Conservation (phyloP, 2,113 vertebrate species). For the Erinaceus europaeus region DNA sequence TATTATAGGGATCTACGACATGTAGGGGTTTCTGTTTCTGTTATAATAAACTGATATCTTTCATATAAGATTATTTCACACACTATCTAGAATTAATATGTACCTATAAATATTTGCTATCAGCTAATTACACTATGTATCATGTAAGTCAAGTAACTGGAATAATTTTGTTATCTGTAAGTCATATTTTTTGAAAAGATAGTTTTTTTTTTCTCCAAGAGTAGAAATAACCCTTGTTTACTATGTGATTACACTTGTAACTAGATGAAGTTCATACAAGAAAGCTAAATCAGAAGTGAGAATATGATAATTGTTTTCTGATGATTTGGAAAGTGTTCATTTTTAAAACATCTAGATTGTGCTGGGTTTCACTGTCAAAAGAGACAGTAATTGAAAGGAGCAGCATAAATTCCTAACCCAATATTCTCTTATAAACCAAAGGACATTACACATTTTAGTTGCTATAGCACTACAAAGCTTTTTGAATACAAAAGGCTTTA, state of each 20-base stretch:
- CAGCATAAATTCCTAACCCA: not conserved
- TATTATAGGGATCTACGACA: not conserved
- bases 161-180: not conserved
- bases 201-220: not conserved
- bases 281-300: not conserved
- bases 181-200: not conserved
- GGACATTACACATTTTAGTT: slow-evolving; percentile 13
- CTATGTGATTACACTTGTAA: not conserved
- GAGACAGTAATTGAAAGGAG: not conserved
- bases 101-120: not conserved
- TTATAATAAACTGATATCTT: not conserved
- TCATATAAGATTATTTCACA: not conserved
- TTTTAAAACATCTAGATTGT: not conserved
- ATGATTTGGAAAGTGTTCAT: not conserved
- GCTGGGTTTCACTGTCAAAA: not conserved
- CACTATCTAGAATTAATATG: not conserved
- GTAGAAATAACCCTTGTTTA: not conserved
- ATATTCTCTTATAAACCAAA: slow-evolving; percentile 29
- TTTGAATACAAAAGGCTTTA: slow-evolving; percentile 42
- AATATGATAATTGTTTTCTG: not conserved
- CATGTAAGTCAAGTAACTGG: not conserved
- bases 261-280: not conserved
- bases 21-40: not conserved
- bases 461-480: not conserved
- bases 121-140: not conserved